Percentiles rank a stretch among this genome's conserved stretches.
Evolutionary conservation across 2,888 invertebrate species (phyloP).

Genomic region (Didymodactylos carnosus): DNA sequence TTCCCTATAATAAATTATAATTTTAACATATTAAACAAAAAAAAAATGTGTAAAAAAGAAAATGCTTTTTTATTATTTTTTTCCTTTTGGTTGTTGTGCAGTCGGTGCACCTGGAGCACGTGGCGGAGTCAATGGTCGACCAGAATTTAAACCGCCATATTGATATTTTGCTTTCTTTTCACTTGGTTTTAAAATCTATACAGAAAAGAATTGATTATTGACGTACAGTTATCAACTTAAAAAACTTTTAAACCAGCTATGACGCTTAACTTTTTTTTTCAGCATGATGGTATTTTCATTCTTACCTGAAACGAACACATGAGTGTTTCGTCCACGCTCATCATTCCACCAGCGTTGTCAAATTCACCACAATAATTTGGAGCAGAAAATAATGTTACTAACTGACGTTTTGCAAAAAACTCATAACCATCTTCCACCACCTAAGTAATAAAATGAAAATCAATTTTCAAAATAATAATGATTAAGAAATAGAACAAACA

Average conservation of each 20-base stretch:
- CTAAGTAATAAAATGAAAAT: slow-evolving; percentile 22
- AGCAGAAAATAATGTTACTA: slow-evolving; percentile 93
- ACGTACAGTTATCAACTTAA: too few species aligned
- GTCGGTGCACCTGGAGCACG: neutral
- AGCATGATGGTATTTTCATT: too few species aligned
- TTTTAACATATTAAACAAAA: too few species aligned
- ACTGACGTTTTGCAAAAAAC: slow-evolving; percentile 89
- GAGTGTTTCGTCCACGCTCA: slow-evolving; percentile 92
- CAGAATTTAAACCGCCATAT: slow-evolving; percentile 35
- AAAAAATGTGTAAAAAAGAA: too few species aligned
- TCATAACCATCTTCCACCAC: slow-evolving; percentile 98
- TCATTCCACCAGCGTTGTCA: slow-evolving; percentile 97
- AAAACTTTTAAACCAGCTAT: too few species aligned
- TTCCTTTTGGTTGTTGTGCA: neutral
- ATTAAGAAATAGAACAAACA: neutral
- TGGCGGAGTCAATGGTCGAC: slow-evolving; percentile 33
- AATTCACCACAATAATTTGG: slow-evolving; percentile 96
- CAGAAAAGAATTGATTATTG: too few species aligned
- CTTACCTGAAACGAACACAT: slow-evolving; percentile 87
- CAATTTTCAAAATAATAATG: neutral
- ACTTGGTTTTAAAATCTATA: slow-evolving; percentile 37
- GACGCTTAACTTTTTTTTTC: too few species aligned
- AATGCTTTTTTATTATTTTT: neutral
- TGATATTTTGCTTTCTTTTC: slow-evolving; percentile 42
- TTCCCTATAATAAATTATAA: neutral